A percentile compares a stretch with the other conserved stretches of the same genome.
Evolutionary conservation across 2,797 vertebrate genomes (phyloP).

Genomic region (Gallinago nigripennis): DNA sequence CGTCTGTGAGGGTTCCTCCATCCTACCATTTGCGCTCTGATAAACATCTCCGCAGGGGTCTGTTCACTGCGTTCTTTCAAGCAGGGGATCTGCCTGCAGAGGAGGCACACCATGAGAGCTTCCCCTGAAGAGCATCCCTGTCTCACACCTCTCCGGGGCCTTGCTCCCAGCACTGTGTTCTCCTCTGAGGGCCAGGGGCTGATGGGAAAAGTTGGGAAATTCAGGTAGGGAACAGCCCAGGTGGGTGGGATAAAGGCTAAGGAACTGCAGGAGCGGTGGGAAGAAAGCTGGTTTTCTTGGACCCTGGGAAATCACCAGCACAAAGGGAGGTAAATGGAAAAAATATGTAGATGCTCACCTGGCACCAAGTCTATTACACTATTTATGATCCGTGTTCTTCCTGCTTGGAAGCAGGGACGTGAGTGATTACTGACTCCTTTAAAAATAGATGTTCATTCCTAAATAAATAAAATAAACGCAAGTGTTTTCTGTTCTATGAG

Average conservation of each 20-base stretch:
- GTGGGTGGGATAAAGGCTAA: not conserved
- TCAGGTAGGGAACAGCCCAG: accelerated
- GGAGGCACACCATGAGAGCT: not conserved
- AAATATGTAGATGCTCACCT: slow-evolving; percentile 54
- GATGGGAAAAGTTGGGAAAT: accelerated
- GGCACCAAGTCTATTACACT: slow-evolving; percentile 40
- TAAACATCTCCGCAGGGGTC: slow-evolving; percentile 12
- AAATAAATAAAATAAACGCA: slow-evolving; percentile 61
- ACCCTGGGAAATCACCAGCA: not conserved
- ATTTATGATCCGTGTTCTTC: slow-evolving; percentile 52
- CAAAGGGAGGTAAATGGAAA: slow-evolving; percentile 56
- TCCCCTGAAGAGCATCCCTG: not conserved
- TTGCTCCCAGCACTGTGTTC: not conserved
- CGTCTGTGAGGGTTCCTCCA: not conserved
- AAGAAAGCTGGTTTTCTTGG: not conserved
- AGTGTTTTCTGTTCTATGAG: slow-evolving; percentile 1
- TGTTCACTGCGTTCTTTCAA: not conserved
- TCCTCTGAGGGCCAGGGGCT: accelerated
- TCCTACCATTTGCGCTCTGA: not conserved
- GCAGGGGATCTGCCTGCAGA: not conserved
- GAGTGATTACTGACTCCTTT: slow-evolving; percentile 55
- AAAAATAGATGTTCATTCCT: slow-evolving; percentile 59
- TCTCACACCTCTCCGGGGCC: not conserved
- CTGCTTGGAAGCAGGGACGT: not conserved
- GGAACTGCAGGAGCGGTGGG: not conserved